A percentile compares a stretch with the other conserved stretches of the same genome.
phyloP scores from a whole-genome alignment of 2,888 invertebrate genomes.

The Rhopalosiphum nymphaeae region DNA sequence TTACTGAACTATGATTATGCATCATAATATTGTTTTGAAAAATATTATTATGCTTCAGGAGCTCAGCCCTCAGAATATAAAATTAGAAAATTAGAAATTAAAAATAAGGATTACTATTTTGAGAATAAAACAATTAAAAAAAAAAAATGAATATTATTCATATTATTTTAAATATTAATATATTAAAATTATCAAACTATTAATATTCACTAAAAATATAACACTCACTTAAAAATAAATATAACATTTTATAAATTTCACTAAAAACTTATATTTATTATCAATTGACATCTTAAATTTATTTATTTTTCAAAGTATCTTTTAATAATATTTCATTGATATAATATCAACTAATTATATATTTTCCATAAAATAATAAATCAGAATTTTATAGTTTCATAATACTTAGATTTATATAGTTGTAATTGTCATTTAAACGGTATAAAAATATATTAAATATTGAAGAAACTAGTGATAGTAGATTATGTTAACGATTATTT shows the following conservation, averaged over 20 bases:
- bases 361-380: not conserved
- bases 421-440: not conserved
- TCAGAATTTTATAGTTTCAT: not conserved
- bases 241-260: not conserved
- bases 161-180: not conserved
- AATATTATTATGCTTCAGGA: not conserved
- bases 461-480: not conserved
- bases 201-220: not conserved
- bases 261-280: not conserved
- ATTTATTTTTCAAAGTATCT: not conserved
- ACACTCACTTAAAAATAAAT: too few species aligned
- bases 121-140: not conserved
- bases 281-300: not conserved
- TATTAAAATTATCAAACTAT: not conserved
- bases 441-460: not conserved
- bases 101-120: not conserved
- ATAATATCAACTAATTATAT: not conserved
- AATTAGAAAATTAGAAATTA: not conserved
- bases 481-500: not conserved
- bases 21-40: not conserved
- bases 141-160: too few species aligned
- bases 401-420: not conserved
- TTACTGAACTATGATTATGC: not conserved
- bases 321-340: not conserved
- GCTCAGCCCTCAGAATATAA: not conserved